Base-by-base conservation (phyloP, 1,140 invertebrate species). In the Drosophila seguyi region DNA sequence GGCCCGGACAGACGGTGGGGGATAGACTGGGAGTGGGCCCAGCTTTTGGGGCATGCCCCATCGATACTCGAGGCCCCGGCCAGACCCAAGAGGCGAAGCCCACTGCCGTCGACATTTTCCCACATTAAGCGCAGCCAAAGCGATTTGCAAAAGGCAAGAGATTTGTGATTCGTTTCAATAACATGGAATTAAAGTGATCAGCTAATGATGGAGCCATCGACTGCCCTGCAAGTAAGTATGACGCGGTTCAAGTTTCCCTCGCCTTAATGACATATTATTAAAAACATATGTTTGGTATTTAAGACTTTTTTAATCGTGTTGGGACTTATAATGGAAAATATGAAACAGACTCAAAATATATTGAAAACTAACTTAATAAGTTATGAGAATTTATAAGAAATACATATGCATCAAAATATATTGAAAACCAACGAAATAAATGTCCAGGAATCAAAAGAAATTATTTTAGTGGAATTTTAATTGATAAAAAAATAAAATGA, bases 111-210 rank as follows among this genome's bases (percentile, higher is more conserved):
- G 74, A 59, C 65, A 78, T 78, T 78, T 78, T 78, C 75, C 75
- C 75, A 78, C 75, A 78, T 78, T 78, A 78, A 77, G 72, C 71
- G 48, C 18, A 52, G 68, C 67, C 47, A 74, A 73, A 74, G 61
- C 73, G 74, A 76, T 68, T 76, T 76, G 74, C 74, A 76, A 76
- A 44, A 75, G 71, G 47, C 74, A 58, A 39, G 22, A 47, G 62
- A 74, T 74, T 76, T 76, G 62, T 76, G 74, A 76, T 76, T 76
- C 74, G 61, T 77, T 52, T 76, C 74, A 76, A 76, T 76, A 77
- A 76, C 73, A 77, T 68, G 73, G 48, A 76, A 67, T 66, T 76
- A 59, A 75, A 27, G 45, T 20, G 22, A 38, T 34, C 29, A n/a
- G 20, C 29, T 16, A 59, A 38, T 76, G 74, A 77, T 68, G 41